Evolutionary conservation across 2,888 invertebrate genomes (phyloP).

Genomic region (Acronicta psi): DNA sequence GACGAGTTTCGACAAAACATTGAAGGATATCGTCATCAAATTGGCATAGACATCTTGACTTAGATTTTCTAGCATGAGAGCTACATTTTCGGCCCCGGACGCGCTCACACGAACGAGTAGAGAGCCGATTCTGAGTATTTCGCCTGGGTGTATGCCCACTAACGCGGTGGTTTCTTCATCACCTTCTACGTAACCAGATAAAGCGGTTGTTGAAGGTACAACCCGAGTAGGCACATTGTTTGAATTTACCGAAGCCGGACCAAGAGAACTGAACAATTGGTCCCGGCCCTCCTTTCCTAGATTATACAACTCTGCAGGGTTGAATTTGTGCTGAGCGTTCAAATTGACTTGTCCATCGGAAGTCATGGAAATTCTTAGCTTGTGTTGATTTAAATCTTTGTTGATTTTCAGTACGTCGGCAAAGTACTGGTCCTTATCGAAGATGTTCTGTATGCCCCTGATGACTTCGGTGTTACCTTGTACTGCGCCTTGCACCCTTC

Average conservation of each 20-base stretch:
- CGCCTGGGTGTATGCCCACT: constrained; percentile 79
- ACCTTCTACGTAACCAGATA: constrained; percentile 66
- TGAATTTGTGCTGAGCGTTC: constrained; percentile 80
- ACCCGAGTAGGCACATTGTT: constrained; percentile 75
- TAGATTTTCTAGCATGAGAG: constrained; percentile 73
- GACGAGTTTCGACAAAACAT: constrained; percentile 73
- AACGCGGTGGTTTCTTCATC: constrained; percentile 63
- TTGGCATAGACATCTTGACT: constrained; percentile 79
- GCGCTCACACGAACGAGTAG: constrained; percentile 76
- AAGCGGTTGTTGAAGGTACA: constrained; percentile 60
- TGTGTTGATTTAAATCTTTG: constrained; percentile 86
- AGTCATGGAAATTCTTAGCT: constrained; percentile 83
- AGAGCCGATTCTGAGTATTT: constrained; percentile 77
- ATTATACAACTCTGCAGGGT: constrained; percentile 75
- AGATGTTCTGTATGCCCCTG: constrained; percentile 83
- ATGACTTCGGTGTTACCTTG: constrained; percentile 89
- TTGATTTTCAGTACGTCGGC: constrained; percentile 86
- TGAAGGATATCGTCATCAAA: constrained; percentile 79
- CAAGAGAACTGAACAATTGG: constrained; percentile 74
- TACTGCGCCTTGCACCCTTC: constrained; percentile 80
- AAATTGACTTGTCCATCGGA: constrained; percentile 82
- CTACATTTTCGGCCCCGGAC: constrained; percentile 77
- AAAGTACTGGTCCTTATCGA: constrained; percentile 88
- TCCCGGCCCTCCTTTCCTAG: constrained; percentile 73
- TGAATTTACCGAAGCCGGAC: constrained; percentile 67